Evolutionary conservation across 35 echinoderm and acorn worm genomes (phyloP).

Genomic region (Ophiothrix spiculata): DNA sequence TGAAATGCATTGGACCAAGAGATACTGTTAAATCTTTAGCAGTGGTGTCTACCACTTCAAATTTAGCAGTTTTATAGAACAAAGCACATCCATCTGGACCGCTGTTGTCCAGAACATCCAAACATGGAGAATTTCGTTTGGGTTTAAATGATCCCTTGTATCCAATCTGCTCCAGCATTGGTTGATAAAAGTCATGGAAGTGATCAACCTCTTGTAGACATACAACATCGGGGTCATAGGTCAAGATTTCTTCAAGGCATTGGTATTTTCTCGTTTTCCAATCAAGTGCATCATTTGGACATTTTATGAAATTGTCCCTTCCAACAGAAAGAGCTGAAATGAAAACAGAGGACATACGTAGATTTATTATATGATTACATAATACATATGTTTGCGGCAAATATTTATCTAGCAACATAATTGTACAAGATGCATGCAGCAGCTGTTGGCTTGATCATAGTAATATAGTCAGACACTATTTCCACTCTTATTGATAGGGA

Average conservation of each 20-base stretch:
- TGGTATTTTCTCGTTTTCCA: constrained; percentile 74
- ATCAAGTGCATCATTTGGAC: constrained; percentile 60
- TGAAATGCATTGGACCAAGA: not conserved
- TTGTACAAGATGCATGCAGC: not conserved
- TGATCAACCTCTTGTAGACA: constrained; percentile 98
- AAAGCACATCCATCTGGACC: constrained; percentile 94
- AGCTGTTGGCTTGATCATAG: not conserved
- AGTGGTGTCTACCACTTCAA: constrained; percentile 60
- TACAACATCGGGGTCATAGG: constrained; percentile 91
- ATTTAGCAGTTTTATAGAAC: constrained; percentile 79
- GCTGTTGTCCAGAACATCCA: constrained; percentile 62
- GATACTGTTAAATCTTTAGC: constrained; percentile 1
- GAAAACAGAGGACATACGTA: not conserved
- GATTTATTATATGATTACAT: not conserved
- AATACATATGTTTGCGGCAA: no score
- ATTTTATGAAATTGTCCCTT: constrained; percentile 95
- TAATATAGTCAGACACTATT: not conserved
- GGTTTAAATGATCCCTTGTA: constrained; percentile 83
- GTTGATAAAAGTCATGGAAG: constrained; percentile 82
- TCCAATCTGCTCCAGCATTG: constrained; percentile 55
- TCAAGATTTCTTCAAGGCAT: constrained; percentile 89
- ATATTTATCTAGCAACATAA: not conserved
- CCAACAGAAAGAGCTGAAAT: constrained; percentile 74
- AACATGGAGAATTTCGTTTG: constrained; percentile 91
- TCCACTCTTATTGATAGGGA: no score